Evolutionary conservation across 2,888 invertebrate genomes (phyloP), one percentile per base, ranked within the genome.

Genomic region (Drosophila neotestacea): DNA sequence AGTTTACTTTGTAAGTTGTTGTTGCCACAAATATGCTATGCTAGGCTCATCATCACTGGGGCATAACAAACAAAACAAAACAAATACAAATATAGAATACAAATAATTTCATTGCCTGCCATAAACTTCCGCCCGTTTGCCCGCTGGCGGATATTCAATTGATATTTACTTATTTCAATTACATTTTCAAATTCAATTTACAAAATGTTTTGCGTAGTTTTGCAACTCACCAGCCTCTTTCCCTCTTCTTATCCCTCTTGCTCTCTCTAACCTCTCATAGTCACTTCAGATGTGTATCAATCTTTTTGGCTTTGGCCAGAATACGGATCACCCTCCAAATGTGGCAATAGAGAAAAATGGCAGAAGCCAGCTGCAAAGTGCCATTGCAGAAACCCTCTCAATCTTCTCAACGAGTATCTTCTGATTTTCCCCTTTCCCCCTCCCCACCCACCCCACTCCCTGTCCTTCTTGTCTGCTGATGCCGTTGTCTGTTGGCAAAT

Each of bases 151-250:
- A 84, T 88, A 88, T 83, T 79, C 86, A 64, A 88, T 85, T 86
- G 88, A 88, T 83, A 82, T 88, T 84, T 88, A 69, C 76, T 78
- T 84, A 84, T 80, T 84, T 86, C 88, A 84, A 84, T 86, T 84
- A 88, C 84, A 83, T 86, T 85, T 73, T 69, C 28, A 64, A 88
- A 88, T 88, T 88, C 84, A 84, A 84, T 84, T 88, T 84, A 85
- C 84, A 84, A 88, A 88, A 83, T 84, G 84, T 73, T 85, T 88
- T 79, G 74, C 84, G 86, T 86, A 84, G 84, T 84, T 88, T 85
- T 74, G 60, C 68, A 63, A 66, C 28, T 50, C 22, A 16, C 34
- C 7, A 0, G 47, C 30, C 22, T 28, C 22, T 27, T 32, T 4
- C 61, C n/a, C 30, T 44, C 4, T 39, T 16, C 16, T 16, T 16